A percentile compares a stretch with the other conserved stretches of the same genome.
These are phyloP conservation scores for Melinopterus prodromus DNA, from an alignment of 2,888 invertebrate genomes.

Conservation along the genomic window DNA sequence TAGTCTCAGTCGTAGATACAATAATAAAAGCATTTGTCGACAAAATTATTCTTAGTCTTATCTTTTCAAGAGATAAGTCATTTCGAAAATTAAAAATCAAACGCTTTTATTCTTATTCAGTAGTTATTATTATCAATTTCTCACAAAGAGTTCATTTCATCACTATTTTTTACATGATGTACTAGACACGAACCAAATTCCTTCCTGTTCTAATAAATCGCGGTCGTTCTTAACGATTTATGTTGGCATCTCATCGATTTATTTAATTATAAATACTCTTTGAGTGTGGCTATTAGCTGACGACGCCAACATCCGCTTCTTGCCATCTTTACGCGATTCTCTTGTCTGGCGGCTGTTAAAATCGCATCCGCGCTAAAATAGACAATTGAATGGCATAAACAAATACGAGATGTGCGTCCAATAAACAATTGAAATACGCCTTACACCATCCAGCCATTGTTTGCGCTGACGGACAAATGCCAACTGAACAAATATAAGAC, in stretches of 20 bases:
- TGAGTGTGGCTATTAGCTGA: background rate
- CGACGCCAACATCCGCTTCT: background rate
- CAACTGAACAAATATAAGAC: background rate
- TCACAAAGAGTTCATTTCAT: background rate
- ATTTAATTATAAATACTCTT: background rate
- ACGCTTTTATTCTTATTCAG: no score
- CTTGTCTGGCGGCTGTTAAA: background rate
- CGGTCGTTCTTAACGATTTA: background rate
- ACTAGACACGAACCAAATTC: background rate
- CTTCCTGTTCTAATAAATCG: background rate
- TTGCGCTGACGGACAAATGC: background rate
- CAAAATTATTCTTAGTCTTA: no score
- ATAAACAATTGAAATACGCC: conserved; percentile 4
- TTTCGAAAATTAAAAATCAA: no score
- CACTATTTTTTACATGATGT: background rate
- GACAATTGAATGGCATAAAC: background rate
- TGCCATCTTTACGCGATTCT: background rate
- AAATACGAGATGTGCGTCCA: background rate
- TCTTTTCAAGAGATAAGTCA: no score
- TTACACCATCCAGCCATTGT: background rate
- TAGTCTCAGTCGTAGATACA: no score
- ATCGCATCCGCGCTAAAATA: background rate
- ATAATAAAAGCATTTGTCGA: no score
- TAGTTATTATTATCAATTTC: background rate
- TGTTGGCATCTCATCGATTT: background rate